Percentiles rank a stretch among this genome's conserved stretches.
These are phyloP conservation scores for Altica lythri DNA, from an alignment of 2,888 invertebrate species.

Conservation along the genomic window DNA sequence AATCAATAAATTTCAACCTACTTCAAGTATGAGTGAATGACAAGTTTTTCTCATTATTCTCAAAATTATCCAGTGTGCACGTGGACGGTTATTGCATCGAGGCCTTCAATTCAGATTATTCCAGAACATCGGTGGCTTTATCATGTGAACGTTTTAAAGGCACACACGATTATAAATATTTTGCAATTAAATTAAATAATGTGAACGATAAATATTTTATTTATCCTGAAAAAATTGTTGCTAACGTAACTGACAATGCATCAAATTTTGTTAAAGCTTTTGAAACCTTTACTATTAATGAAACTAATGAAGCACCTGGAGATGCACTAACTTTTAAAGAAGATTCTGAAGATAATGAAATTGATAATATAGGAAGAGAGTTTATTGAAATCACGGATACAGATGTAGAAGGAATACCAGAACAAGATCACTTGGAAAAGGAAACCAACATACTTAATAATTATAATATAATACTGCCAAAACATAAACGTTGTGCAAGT, in stretches of 20 bases:
- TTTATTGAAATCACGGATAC: background rate
- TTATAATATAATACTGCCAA: conserved; percentile 1
- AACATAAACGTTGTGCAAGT: conserved; percentile 13
- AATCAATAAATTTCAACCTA: too few species aligned
- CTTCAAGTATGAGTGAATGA: too few species aligned
- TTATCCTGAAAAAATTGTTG: conserved; percentile 2
- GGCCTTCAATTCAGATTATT: conserved; percentile 1
- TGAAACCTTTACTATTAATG: conserved; percentile 3
- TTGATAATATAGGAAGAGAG: background rate
- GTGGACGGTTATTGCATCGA: too few species aligned
- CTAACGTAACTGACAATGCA: conserved; percentile 15
- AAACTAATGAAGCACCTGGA: conserved; percentile 1
- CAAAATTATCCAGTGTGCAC: too few species aligned
- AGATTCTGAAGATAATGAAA: conserved; percentile 5
- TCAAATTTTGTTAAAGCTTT: conserved; percentile 22
- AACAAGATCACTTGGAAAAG: background rate
- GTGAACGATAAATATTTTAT: background rate
- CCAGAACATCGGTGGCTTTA: conserved; percentile 1
- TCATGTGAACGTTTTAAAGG: background rate
- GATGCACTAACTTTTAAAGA: background rate
- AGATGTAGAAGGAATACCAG: background rate
- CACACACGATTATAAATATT: background rate
- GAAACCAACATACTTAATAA: background rate
- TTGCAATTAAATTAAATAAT: background rate
- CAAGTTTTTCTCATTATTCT: too few species aligned